phyloP scores from a whole-genome alignment of 2,888 invertebrate genomes.

The Mythimna loreyi region DNA sequence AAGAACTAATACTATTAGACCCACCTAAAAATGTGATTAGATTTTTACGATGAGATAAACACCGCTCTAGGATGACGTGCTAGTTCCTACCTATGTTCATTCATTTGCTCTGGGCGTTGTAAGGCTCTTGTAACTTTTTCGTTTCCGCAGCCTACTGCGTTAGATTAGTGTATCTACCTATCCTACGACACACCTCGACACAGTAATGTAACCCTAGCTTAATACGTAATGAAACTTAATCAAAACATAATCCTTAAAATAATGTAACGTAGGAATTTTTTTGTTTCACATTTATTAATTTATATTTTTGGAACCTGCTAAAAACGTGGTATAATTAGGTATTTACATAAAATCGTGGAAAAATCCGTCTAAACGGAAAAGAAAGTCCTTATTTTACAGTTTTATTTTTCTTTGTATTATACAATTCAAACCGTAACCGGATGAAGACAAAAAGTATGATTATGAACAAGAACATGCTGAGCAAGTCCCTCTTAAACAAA shows the following conservation, averaged over 20 bases:
- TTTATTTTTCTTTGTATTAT: conserved; percentile 3
- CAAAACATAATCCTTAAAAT: neutral
- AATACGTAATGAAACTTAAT: conserved; percentile 13
- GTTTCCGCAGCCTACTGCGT: too few species aligned
- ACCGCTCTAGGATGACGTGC: too few species aligned
- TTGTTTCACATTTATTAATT: neutral
- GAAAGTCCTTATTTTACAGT: neutral
- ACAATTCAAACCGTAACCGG: conserved; percentile 1
- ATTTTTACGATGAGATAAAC: too few species aligned
- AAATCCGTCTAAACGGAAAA: too few species aligned
- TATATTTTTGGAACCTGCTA: neutral
- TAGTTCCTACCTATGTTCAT: too few species aligned
- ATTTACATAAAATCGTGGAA: neutral
- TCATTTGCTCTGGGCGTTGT: too few species aligned
- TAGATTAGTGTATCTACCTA: too few species aligned
- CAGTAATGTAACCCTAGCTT: too few species aligned
- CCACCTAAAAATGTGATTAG: too few species aligned
- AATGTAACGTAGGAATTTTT: neutral
- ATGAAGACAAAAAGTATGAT: conserved; percentile 1
- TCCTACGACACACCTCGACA: too few species aligned
- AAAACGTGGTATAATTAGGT: neutral
- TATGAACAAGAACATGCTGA: conserved; percentile 26
- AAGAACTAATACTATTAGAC: too few species aligned
- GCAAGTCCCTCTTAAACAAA: conserved; percentile 25
- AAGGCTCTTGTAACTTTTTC: too few species aligned